Conservation (phyloP, 2,888 invertebrate genomes). For the Ashinkailepas kermadecensis region DNA sequence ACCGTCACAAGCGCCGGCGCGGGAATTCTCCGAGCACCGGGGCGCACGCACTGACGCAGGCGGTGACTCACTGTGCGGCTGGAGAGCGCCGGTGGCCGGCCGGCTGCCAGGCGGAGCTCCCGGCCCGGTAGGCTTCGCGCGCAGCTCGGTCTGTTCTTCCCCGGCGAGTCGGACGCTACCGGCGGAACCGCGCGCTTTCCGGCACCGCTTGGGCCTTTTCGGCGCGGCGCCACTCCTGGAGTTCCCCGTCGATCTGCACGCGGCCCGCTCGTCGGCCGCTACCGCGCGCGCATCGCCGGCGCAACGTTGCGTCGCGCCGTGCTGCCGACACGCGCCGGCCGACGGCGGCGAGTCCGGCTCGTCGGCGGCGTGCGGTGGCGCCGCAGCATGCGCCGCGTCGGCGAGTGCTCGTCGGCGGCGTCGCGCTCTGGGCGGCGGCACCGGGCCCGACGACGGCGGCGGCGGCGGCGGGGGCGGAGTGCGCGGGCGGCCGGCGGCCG, state of each 20-base stretch:
- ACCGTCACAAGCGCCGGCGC: too few species aligned
- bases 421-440: not conserved
- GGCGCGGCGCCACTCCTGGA: not conserved
- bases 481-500: conserved; percentile 12
- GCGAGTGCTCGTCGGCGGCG: not conserved
- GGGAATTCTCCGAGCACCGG: too few species aligned
- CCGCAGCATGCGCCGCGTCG: not conserved
- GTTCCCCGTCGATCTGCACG: not conserved
- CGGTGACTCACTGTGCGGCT: too few species aligned
- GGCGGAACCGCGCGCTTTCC: too few species aligned
- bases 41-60: too few species aligned
- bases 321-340: not conserved
- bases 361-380: not conserved
- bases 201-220: not conserved
- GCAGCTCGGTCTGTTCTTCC: too few species aligned
- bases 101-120: too few species aligned
- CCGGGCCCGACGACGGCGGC: not conserved
- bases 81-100: too few species aligned
- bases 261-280: not conserved
- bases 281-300: not conserved
- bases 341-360: not conserved
- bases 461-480: conserved; percentile 38
- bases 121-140: too few species aligned
- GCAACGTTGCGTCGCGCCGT: not conserved
- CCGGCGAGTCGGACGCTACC: too few species aligned